Percentiles rank a stretch among this genome's conserved stretches.
phyloP scores from a whole-genome alignment of 2,797 vertebrate genomes.

The Lacerta bilineata region DNA sequence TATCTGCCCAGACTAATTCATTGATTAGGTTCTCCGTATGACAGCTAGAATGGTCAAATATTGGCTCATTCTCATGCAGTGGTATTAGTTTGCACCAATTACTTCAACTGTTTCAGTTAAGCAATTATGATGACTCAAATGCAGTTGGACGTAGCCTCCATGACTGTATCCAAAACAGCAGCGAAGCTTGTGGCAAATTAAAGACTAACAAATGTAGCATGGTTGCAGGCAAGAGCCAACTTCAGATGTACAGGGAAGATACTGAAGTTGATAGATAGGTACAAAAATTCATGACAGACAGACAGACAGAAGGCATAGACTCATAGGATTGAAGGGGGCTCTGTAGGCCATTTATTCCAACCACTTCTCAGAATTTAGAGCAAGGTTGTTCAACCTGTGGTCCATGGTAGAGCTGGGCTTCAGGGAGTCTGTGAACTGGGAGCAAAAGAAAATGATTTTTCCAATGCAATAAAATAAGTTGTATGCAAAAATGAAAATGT shows the following conservation, averaged over 20 bases:
- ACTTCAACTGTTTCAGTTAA: conserved; percentile 80
- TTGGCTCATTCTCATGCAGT: conserved; percentile 83
- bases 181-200: neutral
- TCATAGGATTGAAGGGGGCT: neutral
- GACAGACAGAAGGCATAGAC: neutral
- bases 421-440: too few species aligned
- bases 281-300: neutral
- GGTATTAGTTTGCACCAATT: conserved; percentile 84
- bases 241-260: neutral
- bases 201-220: neutral
- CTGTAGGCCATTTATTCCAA: neutral
- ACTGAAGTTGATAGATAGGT: neutral
- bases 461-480: too few species aligned
- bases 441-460: too few species aligned
- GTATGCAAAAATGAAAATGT: too few species aligned
- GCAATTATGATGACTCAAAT: conserved; percentile 63
- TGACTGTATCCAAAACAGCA: conserved; percentile 7
- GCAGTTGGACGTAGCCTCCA: neutral
- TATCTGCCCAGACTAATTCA: conserved; percentile 89
- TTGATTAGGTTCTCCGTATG: conserved; percentile 85
- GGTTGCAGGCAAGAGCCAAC: neutral
- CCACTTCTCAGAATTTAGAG: neutral
- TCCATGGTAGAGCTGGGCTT: too few species aligned
- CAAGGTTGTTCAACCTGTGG: neutral
- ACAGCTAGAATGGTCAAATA: conserved; percentile 85